Evolutionary conservation across 2,113 vertebrate species (phyloP), one percentile per base, ranked within the genome.

Genomic region (Illadopsis cleaveri): DNA sequence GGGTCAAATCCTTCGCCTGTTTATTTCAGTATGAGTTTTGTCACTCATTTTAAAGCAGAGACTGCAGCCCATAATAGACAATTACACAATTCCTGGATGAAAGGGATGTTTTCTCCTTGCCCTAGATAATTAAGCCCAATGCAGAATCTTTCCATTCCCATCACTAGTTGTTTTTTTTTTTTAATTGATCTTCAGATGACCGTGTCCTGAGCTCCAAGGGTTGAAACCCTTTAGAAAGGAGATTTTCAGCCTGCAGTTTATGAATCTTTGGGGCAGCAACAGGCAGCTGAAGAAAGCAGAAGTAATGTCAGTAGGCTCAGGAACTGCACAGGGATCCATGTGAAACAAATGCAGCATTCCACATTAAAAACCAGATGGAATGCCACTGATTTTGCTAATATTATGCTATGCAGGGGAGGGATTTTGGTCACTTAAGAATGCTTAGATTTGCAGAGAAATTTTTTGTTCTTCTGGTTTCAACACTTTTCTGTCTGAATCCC

Each of bases 101-200:
- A 96, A 93, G 60, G 51, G 71, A 77, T 96, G 90, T 83, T 96
- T 96, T 93, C 95, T 96, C 75, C 82, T 95, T 90, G 90, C 62
- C 87, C 85, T 83, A 70, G 90, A 93, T 90, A 95, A 97, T 96
- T 95, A 90, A 93, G 64, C 82, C 68, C 64, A 90, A 92, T 81
- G 79, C 61, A 93, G 62, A 80, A 90, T 95, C 85, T 86, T 96
- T 90, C 93, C 85, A 86, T 78, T 88, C 85, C 47, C 82, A 93
- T 94, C 85, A 94, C 50, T 47, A 82, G 62, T 69, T 96, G 21
- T 12, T 89, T 71, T 79, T 94, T 81, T 47, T 86, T 94, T 84
- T 78, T 25, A 93, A 88, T 91, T 94, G 68, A 79, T 90, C 56
- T 65, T 91, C 82, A 82, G 68, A 56, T 88, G 58, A 72, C 71